Percentiles rank a stretch among this genome's conserved stretches.
phyloP scores from a whole-genome alignment of 1,140 invertebrate species.

The Achatina immaculata region DNA sequence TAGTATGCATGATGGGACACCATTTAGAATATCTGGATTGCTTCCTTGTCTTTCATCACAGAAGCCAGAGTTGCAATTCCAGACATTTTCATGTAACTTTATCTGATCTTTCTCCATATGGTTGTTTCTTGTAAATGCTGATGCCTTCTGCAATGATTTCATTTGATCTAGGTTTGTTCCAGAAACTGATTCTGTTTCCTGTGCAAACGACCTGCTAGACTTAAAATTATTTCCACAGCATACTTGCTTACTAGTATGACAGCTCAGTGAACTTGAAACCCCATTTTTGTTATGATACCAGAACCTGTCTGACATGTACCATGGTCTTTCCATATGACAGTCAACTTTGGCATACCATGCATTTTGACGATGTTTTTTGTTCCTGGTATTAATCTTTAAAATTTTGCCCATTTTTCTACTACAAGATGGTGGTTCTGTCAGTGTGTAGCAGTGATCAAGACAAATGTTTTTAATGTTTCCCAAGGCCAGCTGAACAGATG shows the following conservation, averaged over 20 bases:
- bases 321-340: too few species aligned
- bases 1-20: conserved; percentile 13
- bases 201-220: background rate
- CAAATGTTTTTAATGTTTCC: background rate
- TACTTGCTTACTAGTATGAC: background rate
- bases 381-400: too few species aligned
- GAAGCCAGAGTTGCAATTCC: background rate
- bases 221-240: background rate
- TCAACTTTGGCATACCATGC: too few species aligned
- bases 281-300: too few species aligned
- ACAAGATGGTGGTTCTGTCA: background rate
- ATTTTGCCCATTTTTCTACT: too few species aligned
- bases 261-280: too few species aligned
- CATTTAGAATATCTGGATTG: background rate
- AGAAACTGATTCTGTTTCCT: background rate
- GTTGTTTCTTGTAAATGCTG: too few species aligned
- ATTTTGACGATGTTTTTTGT: too few species aligned
- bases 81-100: background rate
- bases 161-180: background rate
- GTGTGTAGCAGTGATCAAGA: conserved; percentile 6
- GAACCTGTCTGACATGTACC: too few species aligned
- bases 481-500: background rate
- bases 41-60: background rate
- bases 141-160: background rate
- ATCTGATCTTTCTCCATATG: too few species aligned